Evolutionary conservation across 2,888 invertebrate species (phyloP), one percentile per base, ranked within the genome.

Genomic region (Allygus modestus): DNA sequence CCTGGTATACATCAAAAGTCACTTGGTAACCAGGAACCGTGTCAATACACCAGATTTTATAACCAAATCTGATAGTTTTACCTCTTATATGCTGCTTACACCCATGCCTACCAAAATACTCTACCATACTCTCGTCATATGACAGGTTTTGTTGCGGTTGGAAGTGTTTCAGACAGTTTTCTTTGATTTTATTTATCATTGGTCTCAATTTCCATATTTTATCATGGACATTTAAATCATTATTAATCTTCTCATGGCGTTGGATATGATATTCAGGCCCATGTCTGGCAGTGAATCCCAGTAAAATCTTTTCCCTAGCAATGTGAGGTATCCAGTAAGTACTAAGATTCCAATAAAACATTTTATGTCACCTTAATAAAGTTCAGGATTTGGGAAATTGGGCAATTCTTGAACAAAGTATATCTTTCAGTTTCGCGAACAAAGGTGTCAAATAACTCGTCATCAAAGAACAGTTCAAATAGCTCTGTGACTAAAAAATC

Each of bases 151-250:
- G 87, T 54, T 86, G 82, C 12, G 86, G 86, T 54, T 86, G 81
- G 85, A 85, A 87, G 84, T 85, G 77, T 41, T 83, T 65, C 31
- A 88, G 41, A 83, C 82, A 88, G 61, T 87, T 87, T n/a, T 82
- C 82, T 85, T 88, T 87, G 15, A 88, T 20, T 61, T 73, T 84
- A 31, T 87, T 77, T 43, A 87, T 84, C 12, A 88, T 65, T n/a
- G 87, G 87, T 33, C 87, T 69, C 26, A 89, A 65, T 84, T 89
- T 89, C 69, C 86, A 86, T 84, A 87, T 87, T 87, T 88, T 89
- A 81, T 89, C 88, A 43, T 84, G 83, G 33, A 37, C 0, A 75
- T 86, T 86, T 12, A 87, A 54, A 33, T 86, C 84, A 69, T 77
- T 86, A 84, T 88, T 89, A 73, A 75, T n/a, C 87, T 83, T 23